A percentile compares a stretch with the other conserved stretches of the same genome.
phyloP scores from a whole-genome alignment of 1,140 invertebrate genomes.

The Anastatus disparis region DNA sequence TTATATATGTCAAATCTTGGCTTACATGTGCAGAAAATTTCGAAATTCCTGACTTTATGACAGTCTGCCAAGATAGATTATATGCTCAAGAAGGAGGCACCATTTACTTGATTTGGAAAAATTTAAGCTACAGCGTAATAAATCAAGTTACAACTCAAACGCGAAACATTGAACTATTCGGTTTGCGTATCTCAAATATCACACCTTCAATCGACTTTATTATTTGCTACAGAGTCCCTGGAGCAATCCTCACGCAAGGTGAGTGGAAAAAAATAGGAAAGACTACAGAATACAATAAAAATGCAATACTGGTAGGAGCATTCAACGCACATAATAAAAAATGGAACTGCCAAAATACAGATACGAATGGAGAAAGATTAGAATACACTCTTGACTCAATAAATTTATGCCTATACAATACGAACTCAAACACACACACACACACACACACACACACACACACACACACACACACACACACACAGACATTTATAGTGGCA shows the following conservation, averaged over 20 bases:
- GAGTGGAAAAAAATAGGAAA: neutral
- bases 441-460: too few relatives aligned
- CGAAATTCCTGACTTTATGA: neutral
- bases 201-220: neutral
- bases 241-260: neutral
- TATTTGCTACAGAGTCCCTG: neutral
- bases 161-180: neutral
- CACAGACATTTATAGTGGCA: neutral
- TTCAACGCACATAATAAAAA: too few relatives aligned
- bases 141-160: neutral
- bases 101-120: neutral
- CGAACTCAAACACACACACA: neutral
- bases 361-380: too few relatives aligned
- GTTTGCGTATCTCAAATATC: neutral
- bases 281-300: neutral
- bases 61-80: neutral
- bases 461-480: too few relatives aligned
- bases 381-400: neutral
- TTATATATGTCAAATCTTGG: neutral
- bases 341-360: neutral
- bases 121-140: neutral
- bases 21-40: neutral
- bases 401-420: constrained; percentile 9
- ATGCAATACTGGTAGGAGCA: neutral
- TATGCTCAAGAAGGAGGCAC: neutral